These are phyloP conservation scores for Habrosyne pyritoides DNA, from an alignment of 2,888 invertebrate species.

Conservation along the genomic window DNA sequence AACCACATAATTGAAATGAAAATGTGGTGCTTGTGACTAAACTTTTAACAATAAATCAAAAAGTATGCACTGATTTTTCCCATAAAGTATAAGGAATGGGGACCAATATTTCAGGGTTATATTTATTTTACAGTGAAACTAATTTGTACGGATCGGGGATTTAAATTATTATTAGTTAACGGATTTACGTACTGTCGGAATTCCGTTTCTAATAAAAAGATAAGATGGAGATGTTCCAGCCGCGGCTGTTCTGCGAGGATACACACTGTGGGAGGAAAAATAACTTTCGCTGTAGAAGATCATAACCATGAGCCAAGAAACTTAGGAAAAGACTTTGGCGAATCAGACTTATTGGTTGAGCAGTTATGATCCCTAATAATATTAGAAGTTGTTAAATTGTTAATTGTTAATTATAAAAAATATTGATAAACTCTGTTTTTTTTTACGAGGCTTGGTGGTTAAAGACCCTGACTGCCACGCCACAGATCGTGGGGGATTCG, in stretches of 20 bases:
- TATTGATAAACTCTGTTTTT: not conserved
- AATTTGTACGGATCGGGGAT: slow-evolving; percentile 23
- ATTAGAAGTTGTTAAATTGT: not conserved
- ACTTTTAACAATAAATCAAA: too few relatives aligned
- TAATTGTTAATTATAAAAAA: not conserved
- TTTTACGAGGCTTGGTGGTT: too few relatives aligned
- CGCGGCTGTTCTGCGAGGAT: slow-evolving; percentile 43
- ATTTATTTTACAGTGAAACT: slow-evolving; percentile 25
- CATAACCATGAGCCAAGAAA: slow-evolving; percentile 16
- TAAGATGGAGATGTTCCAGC: slow-evolving; percentile 44
- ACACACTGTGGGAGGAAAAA: slow-evolving; percentile 32
- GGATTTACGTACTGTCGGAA: slow-evolving; percentile 37
- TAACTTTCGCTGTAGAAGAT: slow-evolving; percentile 21
- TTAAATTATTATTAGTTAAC: slow-evolving; percentile 33
- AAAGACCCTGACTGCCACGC: too few relatives aligned
- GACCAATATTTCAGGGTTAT: too few relatives aligned
- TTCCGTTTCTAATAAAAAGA: slow-evolving; percentile 28
- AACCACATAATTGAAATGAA: too few relatives aligned
- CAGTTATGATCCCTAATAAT: not conserved
- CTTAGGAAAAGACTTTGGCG: not conserved
- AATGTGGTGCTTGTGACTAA: too few relatives aligned
- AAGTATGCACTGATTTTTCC: too few relatives aligned
- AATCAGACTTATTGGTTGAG: not conserved
- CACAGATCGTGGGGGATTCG: too few relatives aligned
- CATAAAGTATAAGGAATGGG: too few relatives aligned